A percentile compares a stretch with the other conserved stretches of the same genome.
phyloP scores from a whole-genome alignment of 2,113 vertebrate genomes.

The Cyrtonyx montezumae region DNA sequence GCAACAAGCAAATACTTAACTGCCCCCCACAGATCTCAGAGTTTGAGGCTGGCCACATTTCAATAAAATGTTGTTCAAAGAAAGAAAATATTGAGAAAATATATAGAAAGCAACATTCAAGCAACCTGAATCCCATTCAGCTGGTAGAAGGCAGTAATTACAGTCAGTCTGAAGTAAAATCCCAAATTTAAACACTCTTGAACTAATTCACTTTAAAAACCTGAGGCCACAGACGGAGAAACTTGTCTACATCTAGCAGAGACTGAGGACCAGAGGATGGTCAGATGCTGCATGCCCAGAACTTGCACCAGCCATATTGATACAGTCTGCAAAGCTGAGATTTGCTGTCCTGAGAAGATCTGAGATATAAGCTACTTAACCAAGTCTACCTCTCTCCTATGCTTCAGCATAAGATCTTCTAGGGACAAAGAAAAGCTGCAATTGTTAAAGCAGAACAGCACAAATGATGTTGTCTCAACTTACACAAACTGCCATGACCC shows the following conservation, averaged over 20 bases:
- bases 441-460: not conserved
- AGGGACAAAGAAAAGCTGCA: not conserved
- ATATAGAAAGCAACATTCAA: slow-evolving; percentile 2
- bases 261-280: not conserved
- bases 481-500: not conserved
- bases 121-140: slow-evolving; percentile 31
- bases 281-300: not conserved
- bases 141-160: slow-evolving; percentile 23
- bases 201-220: slow-evolving; percentile 24
- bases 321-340: not conserved
- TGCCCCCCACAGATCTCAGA: slow-evolving; percentile 66
- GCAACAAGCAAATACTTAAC: slow-evolving; percentile 69
- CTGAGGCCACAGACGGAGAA: not conserved
- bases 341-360: not conserved
- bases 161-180: slow-evolving; percentile 12
- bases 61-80: slow-evolving; percentile 54
- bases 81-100: slow-evolving; percentile 65
- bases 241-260: not conserved
- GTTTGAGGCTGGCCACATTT: slow-evolving; percentile 70
- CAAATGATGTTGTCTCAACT: not conserved
- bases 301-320: not conserved
- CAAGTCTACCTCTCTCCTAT: not conserved
- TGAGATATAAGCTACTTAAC: not conserved
- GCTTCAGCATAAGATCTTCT: not conserved
- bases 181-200: not conserved